Evolutionary conservation across 2,888 invertebrate genomes (phyloP), one percentile per base, ranked within the genome.

Genomic region (Nymphalis polychloros): DNA sequence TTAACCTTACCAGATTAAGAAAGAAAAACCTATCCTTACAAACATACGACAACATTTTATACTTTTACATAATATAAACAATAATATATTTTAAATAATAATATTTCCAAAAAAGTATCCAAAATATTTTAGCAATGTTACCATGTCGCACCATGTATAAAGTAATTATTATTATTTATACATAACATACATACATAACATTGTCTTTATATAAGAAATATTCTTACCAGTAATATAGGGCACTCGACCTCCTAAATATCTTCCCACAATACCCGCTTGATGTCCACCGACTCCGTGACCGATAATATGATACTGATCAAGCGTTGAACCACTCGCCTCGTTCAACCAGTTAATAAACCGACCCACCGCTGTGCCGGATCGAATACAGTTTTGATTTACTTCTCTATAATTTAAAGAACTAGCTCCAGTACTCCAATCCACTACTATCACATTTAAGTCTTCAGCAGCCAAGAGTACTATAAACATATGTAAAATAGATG

Each of bases 221-320:
- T 27, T 17, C 53, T 55, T 31, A 55, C 53, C 53, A 23, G 53
- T 55, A 31, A 90, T 78, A 70, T 89, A 89, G 20, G 79, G 76
- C 2, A 89, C 75, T 27, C 76, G 73, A 60, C 88, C 85, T 13
- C 79, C 53, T 47, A 86, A 77, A 64, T 82, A 79, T 60, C 89
- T 83, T 23, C 84, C 86, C n/a, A 82, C 78, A 48, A 87, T 78
- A 13, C 88, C 89, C 57, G 86, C 88, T 61, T 84, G 81, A 68
- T 89, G 88, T 0, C 84, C 87, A 3, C 89, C 89, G 20, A 84
- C 78, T 0, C 89, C 87, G 27, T 86, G 85, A 0, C 87, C 89
- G 2, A 89, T 77, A 1, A 89, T 81, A 60, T 89, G 88, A 68
- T 83, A 85, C 73, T 85, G 83, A 0, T 41, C 72, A 2, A 80